Evolutionary conservation across 2,113 vertebrate genomes (phyloP).

Genomic region (Oostethus manadensis): DNA sequence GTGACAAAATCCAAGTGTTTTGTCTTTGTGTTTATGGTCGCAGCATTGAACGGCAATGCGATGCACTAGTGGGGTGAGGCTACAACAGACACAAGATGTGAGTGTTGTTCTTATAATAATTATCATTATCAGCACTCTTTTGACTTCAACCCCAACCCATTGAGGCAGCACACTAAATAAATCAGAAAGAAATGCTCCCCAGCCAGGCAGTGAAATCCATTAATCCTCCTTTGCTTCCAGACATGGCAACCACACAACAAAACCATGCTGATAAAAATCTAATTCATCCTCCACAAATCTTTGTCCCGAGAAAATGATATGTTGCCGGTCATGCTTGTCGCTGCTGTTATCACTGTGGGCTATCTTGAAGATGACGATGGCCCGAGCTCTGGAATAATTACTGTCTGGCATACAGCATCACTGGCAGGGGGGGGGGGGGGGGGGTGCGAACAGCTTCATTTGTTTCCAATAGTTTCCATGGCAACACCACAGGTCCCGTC

Average conservation of each 20-base stretch:
- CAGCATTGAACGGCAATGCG: conserved; percentile 8
- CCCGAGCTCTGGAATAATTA: conserved; percentile 19
- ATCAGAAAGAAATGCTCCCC: no score
- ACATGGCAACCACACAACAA: no score
- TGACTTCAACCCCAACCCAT: no score
- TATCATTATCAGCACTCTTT: no score
- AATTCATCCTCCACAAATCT: no score
- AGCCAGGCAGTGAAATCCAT: no score
- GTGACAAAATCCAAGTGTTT: neutral
- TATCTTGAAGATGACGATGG: conserved; percentile 8
- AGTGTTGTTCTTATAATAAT: no score
- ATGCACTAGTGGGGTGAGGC: neutral
- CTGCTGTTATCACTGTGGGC: neutral
- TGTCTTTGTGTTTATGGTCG: neutral
- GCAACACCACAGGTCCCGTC: conserved; percentile 30
- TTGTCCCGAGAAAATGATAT: no score
- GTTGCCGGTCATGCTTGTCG: neutral
- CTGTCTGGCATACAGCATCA: conserved; percentile 20
- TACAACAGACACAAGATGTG: no score
- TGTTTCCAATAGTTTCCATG: conserved; percentile 45
- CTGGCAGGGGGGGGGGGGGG: conserved; percentile 19
- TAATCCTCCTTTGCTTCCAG: no score
- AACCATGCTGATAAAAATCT: no score
- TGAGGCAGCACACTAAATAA: no score
- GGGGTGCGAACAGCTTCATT: conserved; percentile 25